Conservation (phyloP, 2,888 invertebrate genomes). For the Aspidapion aeneum region DNA sequence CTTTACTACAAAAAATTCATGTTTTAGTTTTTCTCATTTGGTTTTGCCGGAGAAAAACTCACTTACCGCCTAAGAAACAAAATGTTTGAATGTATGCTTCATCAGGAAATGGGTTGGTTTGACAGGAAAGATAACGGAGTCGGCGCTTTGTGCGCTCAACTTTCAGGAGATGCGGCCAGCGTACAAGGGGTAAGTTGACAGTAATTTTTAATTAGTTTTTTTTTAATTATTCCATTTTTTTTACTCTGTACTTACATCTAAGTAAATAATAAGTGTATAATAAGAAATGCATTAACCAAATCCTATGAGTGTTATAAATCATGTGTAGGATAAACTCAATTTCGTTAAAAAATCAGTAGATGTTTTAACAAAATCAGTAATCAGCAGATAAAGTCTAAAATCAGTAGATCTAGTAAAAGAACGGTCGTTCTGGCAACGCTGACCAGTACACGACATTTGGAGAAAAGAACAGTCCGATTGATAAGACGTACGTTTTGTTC, state of each 20-base stretch:
- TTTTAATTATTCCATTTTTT: neutral
- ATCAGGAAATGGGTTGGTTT: conserved; percentile 73
- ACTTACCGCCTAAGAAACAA: conserved; percentile 67
- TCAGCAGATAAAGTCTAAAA: no score
- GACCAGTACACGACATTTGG: no score
- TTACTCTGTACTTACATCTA: neutral
- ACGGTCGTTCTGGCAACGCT: no score
- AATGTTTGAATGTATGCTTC: conserved; percentile 64
- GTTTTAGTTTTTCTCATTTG: conserved; percentile 57
- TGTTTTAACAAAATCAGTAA: no score
- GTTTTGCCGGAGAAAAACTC: conserved; percentile 73
- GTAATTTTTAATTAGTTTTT: neutral
- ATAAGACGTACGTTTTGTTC: no score
- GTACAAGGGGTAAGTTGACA: conserved; percentile 67
- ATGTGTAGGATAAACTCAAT: no score
- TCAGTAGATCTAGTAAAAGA: no score
- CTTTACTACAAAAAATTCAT: no score
- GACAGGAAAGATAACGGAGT: conserved; percentile 70
- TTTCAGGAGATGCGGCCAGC: conserved; percentile 73
- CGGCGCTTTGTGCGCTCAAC: conserved; percentile 69
- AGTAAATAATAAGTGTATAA: neutral
- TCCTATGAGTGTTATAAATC: no score
- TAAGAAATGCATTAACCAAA: neutral
- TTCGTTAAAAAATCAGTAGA: no score
- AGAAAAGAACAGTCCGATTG: no score